Evolutionary conservation across 2,113 vertebrate genomes (phyloP).

Genomic region (Poecilia latipinna): DNA sequence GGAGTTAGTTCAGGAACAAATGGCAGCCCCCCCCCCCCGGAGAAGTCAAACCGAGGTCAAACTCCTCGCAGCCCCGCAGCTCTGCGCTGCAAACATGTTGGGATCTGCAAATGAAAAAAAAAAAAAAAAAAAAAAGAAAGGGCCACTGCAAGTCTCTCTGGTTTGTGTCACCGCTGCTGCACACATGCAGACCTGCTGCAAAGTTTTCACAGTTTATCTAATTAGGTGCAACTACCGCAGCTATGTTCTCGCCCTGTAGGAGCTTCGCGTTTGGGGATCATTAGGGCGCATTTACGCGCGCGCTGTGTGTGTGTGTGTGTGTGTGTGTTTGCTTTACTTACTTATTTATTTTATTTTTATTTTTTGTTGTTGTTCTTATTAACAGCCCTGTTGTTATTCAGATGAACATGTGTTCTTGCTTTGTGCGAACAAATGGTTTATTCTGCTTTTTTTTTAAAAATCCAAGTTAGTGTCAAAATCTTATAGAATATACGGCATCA

Average conservation of each 20-base stretch:
- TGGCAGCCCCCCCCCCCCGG: slow-evolving; percentile 45
- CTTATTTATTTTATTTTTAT: background rate
- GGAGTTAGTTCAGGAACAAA: slow-evolving; percentile 47
- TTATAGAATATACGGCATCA: background rate
- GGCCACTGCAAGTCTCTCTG: slow-evolving; percentile 57
- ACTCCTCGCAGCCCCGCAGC: slow-evolving; percentile 68
- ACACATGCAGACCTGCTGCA: slow-evolving; percentile 25
- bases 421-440: background rate
- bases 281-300: slow-evolving; percentile 13
- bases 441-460: background rate
- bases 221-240: slow-evolving; percentile 40
- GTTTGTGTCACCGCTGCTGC: slow-evolving; percentile 47
- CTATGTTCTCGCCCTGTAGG: slow-evolving; percentile 37
- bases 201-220: slow-evolving; percentile 57
- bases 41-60: slow-evolving; percentile 87
- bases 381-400: background rate
- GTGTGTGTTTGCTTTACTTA: background rate
- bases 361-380: background rate
- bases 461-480: slow-evolving; percentile 8
- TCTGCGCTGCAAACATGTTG: slow-evolving; percentile 65
- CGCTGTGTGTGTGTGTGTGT: no score
- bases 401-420: no score
- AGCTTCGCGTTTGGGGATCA: slow-evolving; percentile 14
- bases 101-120: slow-evolving; percentile 46
- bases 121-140: no score